Base-by-base conservation (phyloP, 2,797 vertebrate species). In the Phataginus tetradactyla region DNA sequence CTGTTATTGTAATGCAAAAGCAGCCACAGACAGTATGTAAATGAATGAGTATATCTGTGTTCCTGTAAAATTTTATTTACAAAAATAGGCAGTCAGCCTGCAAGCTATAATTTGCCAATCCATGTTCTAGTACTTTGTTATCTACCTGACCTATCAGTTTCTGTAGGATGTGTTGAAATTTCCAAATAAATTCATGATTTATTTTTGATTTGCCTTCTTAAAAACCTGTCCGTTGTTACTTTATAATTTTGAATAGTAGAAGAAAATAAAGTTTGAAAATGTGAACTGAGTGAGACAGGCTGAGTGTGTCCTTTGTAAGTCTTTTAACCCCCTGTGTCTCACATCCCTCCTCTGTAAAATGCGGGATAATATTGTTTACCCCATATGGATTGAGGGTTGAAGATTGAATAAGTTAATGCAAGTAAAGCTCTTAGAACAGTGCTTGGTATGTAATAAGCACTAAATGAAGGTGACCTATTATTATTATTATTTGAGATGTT, bases 21-120 rank as follows among this genome's bases (percentile, higher is more conserved):
- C 20, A 71, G 10, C 45, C 64, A 57, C 4, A 79, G 75, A 59
- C 4, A 32, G n/a, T 72, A 90, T 29, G 17, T 69, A 84, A 90
- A 78, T 90, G 69, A 84, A 37, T 78, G 49, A 42, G 3, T 1
- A 11, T 51, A 72, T 49, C 80, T 74, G 29, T 81, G 20, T 83
- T 78, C 68, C 69, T 84, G 21, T 69, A 86, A 74, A 42, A 59
- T 64, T 94, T 75, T 75, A 87, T 92, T 86, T 92, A 42, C 18
- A 72, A 92, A 85, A 88, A 25, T 49, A 64, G 80, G n/a, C 57
- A 75, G 59, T 25, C 15, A 69, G 32, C 12, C 61, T 55, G 10
- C 2, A 74, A 57, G 29, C 9, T 27, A 23, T 37, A 45, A 75
- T 79, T 74, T 93, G 39, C 45, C 95, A 68, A 77, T 21, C 32